Conservation (phyloP, 1,140 invertebrate genomes). For the Drosophila punjabiensis region DNA sequence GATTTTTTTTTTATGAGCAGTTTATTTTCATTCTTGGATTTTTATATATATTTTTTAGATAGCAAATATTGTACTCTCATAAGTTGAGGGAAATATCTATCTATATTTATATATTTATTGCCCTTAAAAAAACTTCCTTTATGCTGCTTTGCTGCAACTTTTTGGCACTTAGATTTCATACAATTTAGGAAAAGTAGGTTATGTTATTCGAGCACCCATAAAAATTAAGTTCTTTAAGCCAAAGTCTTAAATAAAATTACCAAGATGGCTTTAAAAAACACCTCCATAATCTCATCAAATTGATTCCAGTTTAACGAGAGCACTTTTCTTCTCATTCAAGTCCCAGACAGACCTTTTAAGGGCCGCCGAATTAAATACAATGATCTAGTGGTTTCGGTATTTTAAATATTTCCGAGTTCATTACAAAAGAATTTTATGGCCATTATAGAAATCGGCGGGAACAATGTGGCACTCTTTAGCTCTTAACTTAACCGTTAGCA, state of each 20-base stretch:
- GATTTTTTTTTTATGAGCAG: neutral
- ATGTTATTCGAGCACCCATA: neutral
- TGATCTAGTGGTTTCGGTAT: conserved; percentile 35
- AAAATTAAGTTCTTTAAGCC: neutral
- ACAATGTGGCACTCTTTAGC: conserved; percentile 41
- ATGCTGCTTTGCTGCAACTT: too few species aligned
- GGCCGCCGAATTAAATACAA: conserved; percentile 30
- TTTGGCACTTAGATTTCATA: neutral
- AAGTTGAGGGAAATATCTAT: neutral
- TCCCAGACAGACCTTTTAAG: conserved; percentile 15
- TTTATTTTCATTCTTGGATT: neutral
- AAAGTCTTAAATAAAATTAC: neutral
- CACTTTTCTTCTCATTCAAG: conserved; percentile 6
- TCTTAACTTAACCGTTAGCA: conserved; percentile 52
- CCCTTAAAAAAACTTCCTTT: too few species aligned
- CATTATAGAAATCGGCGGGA: conserved; percentile 53
- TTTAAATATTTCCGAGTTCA: conserved; percentile 24
- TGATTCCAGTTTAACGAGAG: conserved; percentile 3
- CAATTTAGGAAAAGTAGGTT: neutral
- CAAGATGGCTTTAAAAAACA: neutral
- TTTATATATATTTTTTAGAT: neutral
- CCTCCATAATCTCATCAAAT: conserved; percentile 5
- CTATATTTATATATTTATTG: neutral
- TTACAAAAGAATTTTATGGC: conserved; percentile 61
- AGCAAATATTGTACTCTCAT: neutral